Evolutionary conservation across 2,797 vertebrate species (phyloP), one percentile per base, ranked within the genome.

Genomic region (Eulemur rubriventer): DNA sequence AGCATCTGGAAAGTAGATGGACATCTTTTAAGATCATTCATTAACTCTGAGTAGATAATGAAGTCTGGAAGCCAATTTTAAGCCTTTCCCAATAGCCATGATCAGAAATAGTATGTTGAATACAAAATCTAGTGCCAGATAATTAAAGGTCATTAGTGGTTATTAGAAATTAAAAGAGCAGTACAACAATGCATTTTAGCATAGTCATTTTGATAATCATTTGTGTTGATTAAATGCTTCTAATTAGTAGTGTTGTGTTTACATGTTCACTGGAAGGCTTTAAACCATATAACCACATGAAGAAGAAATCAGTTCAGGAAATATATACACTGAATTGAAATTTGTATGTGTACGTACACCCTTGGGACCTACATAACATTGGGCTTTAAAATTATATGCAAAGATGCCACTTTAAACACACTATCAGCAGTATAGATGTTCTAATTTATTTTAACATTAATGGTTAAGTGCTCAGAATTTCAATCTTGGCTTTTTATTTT

Each of bases 101-200:
- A n/a, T 83, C 35, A 22, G 69, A 52, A 90, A 78, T 46, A 14
- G 12, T 22, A 63, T 65, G 22, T 61, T 48, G 65, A 84, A 55
- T 46, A 22, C 73, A 89, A 57, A 46, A 65, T 81, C 33, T 50
- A 52, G 46, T 96, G 33, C 50, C 61, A 81, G 78, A 55, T 95
- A 82, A 94, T 79, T 96, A 57, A 96, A 96, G n/a, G 20, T 20
- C 73, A 73, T 96, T 95, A 94, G 26, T 61, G 38, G 81, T 92
- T 92, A 89, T 96, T 96, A 92, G 70, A 93, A 96, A 93, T 95
- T 76, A 65, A 95, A 95, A 92, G n/a, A 46, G 61, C 75, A 92
- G 52, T 20, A 79, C 43, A 97, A 94, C 89, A 69, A 52, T 75
- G 28, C 94, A 28, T 75, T 95, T 20, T 70, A 72, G 38, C 59